Evolutionary conservation across 2,888 invertebrate species (phyloP), one percentile per base, ranked within the genome.

Genomic region (Folsomia manolachei): DNA sequence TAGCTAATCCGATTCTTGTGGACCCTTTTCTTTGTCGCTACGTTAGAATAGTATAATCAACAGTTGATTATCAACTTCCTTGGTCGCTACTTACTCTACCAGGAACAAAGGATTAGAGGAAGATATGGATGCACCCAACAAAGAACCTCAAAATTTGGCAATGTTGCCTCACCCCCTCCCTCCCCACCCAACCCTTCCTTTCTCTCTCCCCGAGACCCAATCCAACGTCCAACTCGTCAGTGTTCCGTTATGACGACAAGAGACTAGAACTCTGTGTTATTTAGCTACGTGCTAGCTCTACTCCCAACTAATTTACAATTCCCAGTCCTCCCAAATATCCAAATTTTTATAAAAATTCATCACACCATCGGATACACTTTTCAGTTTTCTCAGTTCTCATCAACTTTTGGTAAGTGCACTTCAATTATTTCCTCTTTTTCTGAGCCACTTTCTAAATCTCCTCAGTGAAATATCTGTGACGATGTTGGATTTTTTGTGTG

Each of bases 191-290:
- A 19, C 56, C 56, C n/a, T n/a, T n/a, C n/a, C n/a, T n/a, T n/a
- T n/a, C n/a, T n/a, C n/a, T n/a, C n/a, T n/a, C n/a, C n/a, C n/a
- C n/a, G n/a, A n/a, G n/a, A n/a, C n/a, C n/a, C n/a, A n/a, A n/a
- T n/a, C n/a, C n/a, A n/a, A n/a, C n/a, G n/a, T n/a, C n/a, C n/a
- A n/a, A n/a, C n/a, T 27, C 63, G 27, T 63, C 27, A 70, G 70
- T 70, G 63, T 70, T 70, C 70, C 70, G 70, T 70, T 70, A 63
- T 63, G 63, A 63, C 39, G 52, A 64, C 21, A 70, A 63, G 70
- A 69, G 63, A 63, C 19, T 70, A 70, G 63, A 70, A 63, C n/a
- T n/a, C n/a, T n/a, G n/a, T n/a, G n/a, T n/a, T n/a, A n/a, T n/a
- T n/a, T n/a, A n/a, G n/a, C n/a, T 70, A 63, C 23, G 63, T 51